Percentiles rank a stretch among this genome's conserved stretches.
These are phyloP conservation scores for Spisula subtruncata DNA, from an alignment of 2,888 invertebrate species.

Conservation along the genomic window DNA sequence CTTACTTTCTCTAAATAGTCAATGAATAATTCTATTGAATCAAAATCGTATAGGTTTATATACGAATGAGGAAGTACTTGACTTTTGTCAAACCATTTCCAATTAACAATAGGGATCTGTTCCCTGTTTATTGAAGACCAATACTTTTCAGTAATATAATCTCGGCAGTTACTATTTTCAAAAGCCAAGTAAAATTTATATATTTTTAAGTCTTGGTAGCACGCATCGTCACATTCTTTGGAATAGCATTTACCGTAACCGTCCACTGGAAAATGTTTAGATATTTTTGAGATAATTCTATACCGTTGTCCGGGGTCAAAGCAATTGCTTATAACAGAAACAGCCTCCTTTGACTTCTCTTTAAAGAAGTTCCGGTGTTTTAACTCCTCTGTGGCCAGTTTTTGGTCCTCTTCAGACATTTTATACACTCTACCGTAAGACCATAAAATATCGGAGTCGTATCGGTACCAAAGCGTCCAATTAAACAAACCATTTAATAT, in stretches of 20 bases:
- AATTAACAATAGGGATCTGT: slow-evolving; percentile 80
- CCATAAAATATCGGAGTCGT: slow-evolving; percentile 76
- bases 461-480: slow-evolving; percentile 80
- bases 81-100: slow-evolving; percentile 64
- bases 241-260: slow-evolving; percentile 77
- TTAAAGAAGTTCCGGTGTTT: slow-evolving; percentile 57
- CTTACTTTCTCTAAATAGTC: slow-evolving; percentile 70
- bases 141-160: slow-evolving; percentile 81
- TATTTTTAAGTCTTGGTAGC: slow-evolving; percentile 67
- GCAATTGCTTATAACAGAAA: slow-evolving; percentile 67
- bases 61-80: slow-evolving; percentile 62
- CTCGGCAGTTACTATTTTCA: slow-evolving; percentile 79
- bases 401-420: slow-evolving; percentile 47
- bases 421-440: slow-evolving; percentile 71
- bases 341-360: slow-evolving; percentile 61
- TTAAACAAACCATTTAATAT: slow-evolving; percentile 76
- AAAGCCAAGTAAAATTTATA: slow-evolving; percentile 81
- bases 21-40: slow-evolving; percentile 58
- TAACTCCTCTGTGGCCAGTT: slow-evolving; percentile 41
- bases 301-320: slow-evolving; percentile 66
- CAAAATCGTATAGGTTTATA: slow-evolving; percentile 75
- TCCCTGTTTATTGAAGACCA: slow-evolving; percentile 73
- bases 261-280: slow-evolving; percentile 69
- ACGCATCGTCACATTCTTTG: slow-evolving; percentile 61
- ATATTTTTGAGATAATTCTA: slow-evolving; percentile 59